Evolutionary conservation across 2,888 invertebrate genomes (phyloP).

Genomic region (Philopedon plagiatum): DNA sequence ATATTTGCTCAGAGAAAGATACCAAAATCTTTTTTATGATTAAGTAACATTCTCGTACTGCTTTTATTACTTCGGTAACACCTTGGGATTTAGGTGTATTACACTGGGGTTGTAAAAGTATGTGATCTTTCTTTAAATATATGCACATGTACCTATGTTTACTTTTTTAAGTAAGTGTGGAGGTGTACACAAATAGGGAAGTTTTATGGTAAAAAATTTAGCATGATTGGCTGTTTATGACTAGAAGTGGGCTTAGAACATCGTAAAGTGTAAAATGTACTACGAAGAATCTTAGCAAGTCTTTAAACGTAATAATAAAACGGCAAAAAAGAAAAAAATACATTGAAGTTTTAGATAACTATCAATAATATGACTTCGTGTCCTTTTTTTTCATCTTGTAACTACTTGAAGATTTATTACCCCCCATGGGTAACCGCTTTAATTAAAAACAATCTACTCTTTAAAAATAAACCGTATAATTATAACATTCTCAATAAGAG

Average conservation of each 20-base stretch:
- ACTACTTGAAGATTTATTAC: background rate
- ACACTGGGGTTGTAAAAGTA: constrained; percentile 30
- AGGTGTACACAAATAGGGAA: too few relatives aligned
- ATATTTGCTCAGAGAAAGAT: constrained; percentile 32
- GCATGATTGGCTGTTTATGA: too few relatives aligned
- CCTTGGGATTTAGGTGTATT: constrained; percentile 28
- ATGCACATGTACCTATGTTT: constrained; percentile 21
- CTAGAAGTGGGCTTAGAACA: too few relatives aligned
- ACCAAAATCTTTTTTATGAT: constrained; percentile 36
- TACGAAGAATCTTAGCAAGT: too few relatives aligned
- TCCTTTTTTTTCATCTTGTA: too few relatives aligned
- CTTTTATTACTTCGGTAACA: constrained; percentile 29
- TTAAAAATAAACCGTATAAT: constrained; percentile 14
- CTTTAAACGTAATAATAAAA: too few relatives aligned
- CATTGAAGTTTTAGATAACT: too few relatives aligned
- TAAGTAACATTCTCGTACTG: constrained; percentile 9
- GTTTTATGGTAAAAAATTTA: too few relatives aligned
- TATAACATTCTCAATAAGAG: constrained; percentile 21
- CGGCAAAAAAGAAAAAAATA: too few relatives aligned
- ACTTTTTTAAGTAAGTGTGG: constrained; percentile 12
- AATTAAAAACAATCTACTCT: constrained; percentile 4
- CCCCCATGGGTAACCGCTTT: background rate
- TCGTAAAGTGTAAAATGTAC: too few relatives aligned
- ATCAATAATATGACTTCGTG: too few relatives aligned
- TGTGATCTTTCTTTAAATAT: constrained; percentile 39